phyloP scores from a whole-genome alignment of 2,113 vertebrate species.

The Neomonachus schauinslandi region DNA sequence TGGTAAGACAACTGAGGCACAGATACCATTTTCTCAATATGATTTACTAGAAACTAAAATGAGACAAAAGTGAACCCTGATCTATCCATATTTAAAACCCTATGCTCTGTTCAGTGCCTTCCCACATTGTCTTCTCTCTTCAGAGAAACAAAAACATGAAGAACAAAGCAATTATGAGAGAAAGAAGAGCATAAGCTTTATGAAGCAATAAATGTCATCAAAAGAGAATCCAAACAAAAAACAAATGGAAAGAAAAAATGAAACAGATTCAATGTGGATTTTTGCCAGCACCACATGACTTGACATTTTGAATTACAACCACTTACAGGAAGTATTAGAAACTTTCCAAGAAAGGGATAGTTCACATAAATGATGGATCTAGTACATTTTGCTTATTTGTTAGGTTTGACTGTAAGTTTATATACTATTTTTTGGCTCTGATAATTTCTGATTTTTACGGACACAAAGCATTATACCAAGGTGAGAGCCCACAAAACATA shows the following conservation, averaged over 20 bases:
- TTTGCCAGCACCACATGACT: slow-evolving; percentile 69
- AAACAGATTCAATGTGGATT: slow-evolving; percentile 61
- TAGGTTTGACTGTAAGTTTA: slow-evolving; percentile 37
- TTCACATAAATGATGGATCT: slow-evolving; percentile 48
- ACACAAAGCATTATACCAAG: slow-evolving; percentile 9
- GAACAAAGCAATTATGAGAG: slow-evolving; percentile 69
- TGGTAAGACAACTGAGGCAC: background rate
- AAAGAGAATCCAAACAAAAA: slow-evolving; percentile 77
- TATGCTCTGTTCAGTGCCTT: background rate
- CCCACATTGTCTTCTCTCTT: slow-evolving; percentile 21
- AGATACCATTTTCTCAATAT: background rate
- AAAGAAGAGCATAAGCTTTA: slow-evolving; percentile 68
- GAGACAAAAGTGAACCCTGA: background rate
- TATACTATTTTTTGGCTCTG: background rate
- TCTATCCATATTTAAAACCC: background rate
- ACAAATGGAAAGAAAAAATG: slow-evolving; percentile 69
- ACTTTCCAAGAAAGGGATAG: slow-evolving; percentile 73
- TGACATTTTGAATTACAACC: slow-evolving; percentile 72
- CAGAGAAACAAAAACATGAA: slow-evolving; percentile 55
- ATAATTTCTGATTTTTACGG: slow-evolving; percentile 28
- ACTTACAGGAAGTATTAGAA: slow-evolving; percentile 72
- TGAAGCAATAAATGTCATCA: slow-evolving; percentile 72
- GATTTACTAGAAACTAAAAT: slow-evolving; percentile 11
- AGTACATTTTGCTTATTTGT: slow-evolving; percentile 59
- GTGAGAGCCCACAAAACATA: slow-evolving; percentile 7